Conservation (phyloP, 2,113 vertebrate genomes). For the Dasyurus viverrinus region DNA sequence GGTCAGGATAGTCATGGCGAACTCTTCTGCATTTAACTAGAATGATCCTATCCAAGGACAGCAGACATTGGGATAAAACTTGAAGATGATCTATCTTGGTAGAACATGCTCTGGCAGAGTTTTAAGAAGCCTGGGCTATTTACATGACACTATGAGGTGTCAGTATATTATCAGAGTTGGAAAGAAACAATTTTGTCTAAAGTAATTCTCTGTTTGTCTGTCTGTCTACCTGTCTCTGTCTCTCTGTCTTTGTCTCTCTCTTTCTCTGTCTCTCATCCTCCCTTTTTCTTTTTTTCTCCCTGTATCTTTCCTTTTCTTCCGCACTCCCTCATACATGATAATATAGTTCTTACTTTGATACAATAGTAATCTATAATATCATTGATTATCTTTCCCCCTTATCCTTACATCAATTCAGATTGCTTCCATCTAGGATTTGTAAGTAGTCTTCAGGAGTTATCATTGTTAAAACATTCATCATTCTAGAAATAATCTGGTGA, state of each 20-base stretch:
- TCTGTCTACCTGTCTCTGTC: not conserved
- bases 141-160: not conserved
- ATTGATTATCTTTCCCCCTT: not conserved
- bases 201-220: no score
- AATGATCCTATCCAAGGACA: not conserved
- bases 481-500: not conserved
- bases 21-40: not conserved
- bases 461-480: not conserved
- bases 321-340: not conserved
- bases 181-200: not conserved
- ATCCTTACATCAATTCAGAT: not conserved
- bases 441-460: not conserved
- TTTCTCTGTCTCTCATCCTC: not conserved
- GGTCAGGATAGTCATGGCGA: not conserved
- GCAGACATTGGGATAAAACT: not conserved
- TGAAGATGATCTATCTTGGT: not conserved
- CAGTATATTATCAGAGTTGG: not conserved
- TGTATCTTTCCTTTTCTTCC: not conserved
- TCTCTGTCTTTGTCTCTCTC: no score
- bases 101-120: not conserved
- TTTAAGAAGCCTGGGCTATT: not conserved
- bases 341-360: not conserved
- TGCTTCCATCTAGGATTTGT: not conserved
- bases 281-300: not conserved
- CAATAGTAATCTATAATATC: not conserved